phyloP scores from a whole-genome alignment of 2,888 invertebrate species.

The Epinotia brunnichana region DNA sequence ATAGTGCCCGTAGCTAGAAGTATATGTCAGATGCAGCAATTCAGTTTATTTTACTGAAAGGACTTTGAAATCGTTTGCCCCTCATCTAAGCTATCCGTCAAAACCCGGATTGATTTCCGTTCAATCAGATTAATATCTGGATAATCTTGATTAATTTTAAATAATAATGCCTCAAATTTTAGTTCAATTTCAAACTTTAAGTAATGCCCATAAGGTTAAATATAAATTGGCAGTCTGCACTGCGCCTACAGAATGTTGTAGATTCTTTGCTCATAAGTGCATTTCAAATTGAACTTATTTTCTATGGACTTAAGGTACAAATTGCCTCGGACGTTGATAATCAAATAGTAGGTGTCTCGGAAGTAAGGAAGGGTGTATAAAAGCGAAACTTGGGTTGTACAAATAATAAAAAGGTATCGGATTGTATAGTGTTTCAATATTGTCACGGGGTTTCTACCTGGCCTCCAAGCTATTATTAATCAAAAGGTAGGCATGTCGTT shows the following conservation, averaged over 20 bases:
- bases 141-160: not conserved
- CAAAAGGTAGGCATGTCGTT: not conserved
- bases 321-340: not conserved
- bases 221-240: not conserved
- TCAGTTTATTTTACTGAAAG: not conserved
- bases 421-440: conserved; percentile 29
- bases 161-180: not conserved
- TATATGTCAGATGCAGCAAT: no score
- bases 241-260: not conserved
- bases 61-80: not conserved
- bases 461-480: conserved; percentile 12
- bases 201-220: not conserved
- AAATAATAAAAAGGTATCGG: conserved; percentile 25
- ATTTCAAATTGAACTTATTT: not conserved
- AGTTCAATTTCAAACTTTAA: not conserved
- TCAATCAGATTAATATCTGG: conserved; percentile 5
- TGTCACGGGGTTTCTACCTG: conserved; percentile 11
- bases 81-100: not conserved
- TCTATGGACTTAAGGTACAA: not conserved
- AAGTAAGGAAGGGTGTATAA: not conserved
- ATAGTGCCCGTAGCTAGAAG: no score
- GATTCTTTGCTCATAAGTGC: not conserved
- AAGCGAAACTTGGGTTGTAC: conserved; percentile 10
- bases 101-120: conserved; percentile 9
- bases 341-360: conserved; percentile 19